Percentiles rank a stretch among this genome's conserved stretches.
Conservation (phyloP, 2,888 invertebrate species). For the Eutolmus rufibarbis region DNA sequence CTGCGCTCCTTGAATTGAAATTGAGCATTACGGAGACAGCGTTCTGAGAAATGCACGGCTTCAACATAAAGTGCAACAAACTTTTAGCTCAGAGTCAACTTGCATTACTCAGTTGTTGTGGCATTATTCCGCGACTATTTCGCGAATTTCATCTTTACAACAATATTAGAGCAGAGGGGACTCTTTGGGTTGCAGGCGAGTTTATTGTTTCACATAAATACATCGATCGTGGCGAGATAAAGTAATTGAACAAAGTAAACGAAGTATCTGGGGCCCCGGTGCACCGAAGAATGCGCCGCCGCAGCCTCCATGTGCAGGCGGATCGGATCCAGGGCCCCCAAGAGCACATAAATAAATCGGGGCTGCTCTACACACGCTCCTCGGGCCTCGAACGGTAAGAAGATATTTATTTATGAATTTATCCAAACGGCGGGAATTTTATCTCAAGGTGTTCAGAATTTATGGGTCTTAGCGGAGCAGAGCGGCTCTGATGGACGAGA, state of each 20-base stretch:
- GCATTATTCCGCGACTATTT: not conserved
- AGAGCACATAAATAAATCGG: constrained; percentile 21
- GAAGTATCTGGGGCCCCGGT: not conserved
- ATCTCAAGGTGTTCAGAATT: constrained; percentile 22
- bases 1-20: not conserved
- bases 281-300: not conserved
- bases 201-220: constrained; percentile 38
- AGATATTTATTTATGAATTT: constrained; percentile 40
- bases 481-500: constrained; percentile 41
- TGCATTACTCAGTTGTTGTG: not conserved
- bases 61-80: not conserved
- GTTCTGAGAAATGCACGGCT: not conserved
- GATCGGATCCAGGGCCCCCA: not conserved
- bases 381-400: not conserved
- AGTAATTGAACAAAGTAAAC: constrained; percentile 39
- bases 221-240: constrained; percentile 37
- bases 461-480: not conserved
- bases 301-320: constrained; percentile 3
- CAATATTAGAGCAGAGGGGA: not conserved
- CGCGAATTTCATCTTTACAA: constrained; percentile 3
- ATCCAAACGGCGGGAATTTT: constrained; percentile 39
- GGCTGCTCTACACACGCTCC: not conserved
- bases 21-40: not conserved
- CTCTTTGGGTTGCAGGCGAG: not conserved
- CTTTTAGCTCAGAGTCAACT: not conserved